Evolutionary conservation across 2,888 invertebrate genomes (phyloP).

Genomic region (Sabatieria punctata): DNA sequence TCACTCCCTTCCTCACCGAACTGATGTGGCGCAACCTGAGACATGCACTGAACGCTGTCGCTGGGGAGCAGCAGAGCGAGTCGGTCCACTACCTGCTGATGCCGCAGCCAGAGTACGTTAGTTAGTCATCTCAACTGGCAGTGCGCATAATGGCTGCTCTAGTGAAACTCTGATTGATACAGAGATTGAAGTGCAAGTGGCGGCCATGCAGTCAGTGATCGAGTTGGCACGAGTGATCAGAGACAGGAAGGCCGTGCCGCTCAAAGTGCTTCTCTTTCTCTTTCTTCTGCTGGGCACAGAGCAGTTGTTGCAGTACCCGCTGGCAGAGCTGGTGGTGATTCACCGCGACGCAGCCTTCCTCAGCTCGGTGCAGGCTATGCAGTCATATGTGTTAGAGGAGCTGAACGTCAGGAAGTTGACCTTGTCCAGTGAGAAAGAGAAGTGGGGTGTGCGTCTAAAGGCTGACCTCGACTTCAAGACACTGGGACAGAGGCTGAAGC

Average conservation of each 20-base stretch:
- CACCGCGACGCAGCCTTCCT: conserved; percentile 63
- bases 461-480: conserved; percentile 89
- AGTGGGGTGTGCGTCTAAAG: conserved; percentile 69
- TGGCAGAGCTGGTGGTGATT: conserved; percentile 85
- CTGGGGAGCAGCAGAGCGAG: conserved; percentile 24
- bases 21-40: conserved; percentile 76
- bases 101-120: background rate
- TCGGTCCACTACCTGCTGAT: conserved; percentile 61
- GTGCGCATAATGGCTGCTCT: background rate
- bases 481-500: conserved; percentile 69
- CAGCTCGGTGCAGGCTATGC: conserved; percentile 55
- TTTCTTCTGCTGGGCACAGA: conserved; percentile 1
- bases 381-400: conserved; percentile 74
- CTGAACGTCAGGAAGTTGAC: conserved; percentile 52
- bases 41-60: conserved; percentile 40
- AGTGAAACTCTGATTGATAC: background rate
- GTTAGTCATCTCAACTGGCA: background rate
- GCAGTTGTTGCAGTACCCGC: conserved; percentile 52
- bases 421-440: conserved; percentile 44
- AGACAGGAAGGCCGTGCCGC: conserved; percentile 77
- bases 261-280: conserved; percentile 44
- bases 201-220: conserved; percentile 72
- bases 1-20: conserved; percentile 88
- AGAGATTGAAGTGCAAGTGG: background rate
- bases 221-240: conserved; percentile 78